phyloP scores from a whole-genome alignment of 2,888 invertebrate genomes.

The Luperina testacea region DNA sequence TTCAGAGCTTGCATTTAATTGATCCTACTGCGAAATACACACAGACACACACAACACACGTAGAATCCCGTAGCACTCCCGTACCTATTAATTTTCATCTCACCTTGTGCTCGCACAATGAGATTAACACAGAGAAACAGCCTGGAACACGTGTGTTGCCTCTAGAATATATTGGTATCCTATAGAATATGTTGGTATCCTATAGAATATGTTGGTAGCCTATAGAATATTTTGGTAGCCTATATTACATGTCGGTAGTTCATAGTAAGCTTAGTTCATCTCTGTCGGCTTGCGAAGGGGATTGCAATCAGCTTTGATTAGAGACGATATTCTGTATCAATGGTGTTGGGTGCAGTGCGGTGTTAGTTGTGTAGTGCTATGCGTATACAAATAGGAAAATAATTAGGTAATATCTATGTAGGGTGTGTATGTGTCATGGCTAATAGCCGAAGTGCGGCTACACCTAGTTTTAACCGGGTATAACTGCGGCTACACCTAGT shows the following conservation, averaged over 20 bases:
- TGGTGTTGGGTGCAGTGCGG: neutral
- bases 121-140: slow-evolving; percentile 7
- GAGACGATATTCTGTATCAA: slow-evolving; percentile 15
- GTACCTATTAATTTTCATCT: neutral
- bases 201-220: neutral
- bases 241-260: neutral
- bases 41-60: no score
- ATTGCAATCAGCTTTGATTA: slow-evolving; percentile 31
- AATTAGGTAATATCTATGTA: neutral
- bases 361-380: neutral
- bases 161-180: neutral
- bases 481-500: no score
- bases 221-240: neutral
- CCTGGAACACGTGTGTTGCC: neutral
- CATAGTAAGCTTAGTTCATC: neutral
- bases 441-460: no score
- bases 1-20: neutral
- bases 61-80: neutral
- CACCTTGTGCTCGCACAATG: neutral
- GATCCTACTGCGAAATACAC: neutral
- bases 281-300: neutral
- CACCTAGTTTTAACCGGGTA: no score
- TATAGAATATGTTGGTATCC: neutral
- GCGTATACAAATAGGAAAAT: neutral
- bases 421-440: no score